Conservation (phyloP, 2,797 vertebrate genomes). For the Lophotriccus pileatus region DNA sequence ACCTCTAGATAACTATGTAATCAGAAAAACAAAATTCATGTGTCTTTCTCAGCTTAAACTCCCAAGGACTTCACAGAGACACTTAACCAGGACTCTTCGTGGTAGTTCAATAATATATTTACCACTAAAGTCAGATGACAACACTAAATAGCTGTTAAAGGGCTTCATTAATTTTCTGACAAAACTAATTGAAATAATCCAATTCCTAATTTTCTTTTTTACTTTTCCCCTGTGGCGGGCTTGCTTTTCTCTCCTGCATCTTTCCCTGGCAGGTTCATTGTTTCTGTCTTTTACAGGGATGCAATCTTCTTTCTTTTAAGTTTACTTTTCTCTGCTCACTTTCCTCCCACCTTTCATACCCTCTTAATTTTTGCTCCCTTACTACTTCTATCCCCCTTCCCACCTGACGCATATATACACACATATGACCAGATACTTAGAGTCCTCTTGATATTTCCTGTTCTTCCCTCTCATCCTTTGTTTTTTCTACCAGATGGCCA, state of each 20-base stretch:
- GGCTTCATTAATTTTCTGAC: background rate
- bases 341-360: background rate
- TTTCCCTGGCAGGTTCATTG: background rate
- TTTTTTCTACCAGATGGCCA: constrained; percentile 10
- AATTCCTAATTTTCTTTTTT: background rate
- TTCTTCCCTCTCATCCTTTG: background rate
- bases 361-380: background rate
- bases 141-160: background rate
- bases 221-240: background rate
- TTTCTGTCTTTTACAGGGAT: background rate
- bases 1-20: background rate
- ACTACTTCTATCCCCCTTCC: background rate
- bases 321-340: background rate
- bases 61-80: background rate
- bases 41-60: background rate
- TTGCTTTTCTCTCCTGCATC: background rate
- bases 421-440: background rate
- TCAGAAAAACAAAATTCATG: background rate
- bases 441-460: constrained; percentile 3
- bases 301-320: background rate
- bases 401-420: background rate
- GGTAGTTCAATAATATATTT: background rate
- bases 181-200: background rate
- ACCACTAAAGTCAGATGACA: background rate
- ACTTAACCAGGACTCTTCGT: background rate